Conservation (phyloP, 1,140 invertebrate species). For the Drosophila rufa region DNA sequence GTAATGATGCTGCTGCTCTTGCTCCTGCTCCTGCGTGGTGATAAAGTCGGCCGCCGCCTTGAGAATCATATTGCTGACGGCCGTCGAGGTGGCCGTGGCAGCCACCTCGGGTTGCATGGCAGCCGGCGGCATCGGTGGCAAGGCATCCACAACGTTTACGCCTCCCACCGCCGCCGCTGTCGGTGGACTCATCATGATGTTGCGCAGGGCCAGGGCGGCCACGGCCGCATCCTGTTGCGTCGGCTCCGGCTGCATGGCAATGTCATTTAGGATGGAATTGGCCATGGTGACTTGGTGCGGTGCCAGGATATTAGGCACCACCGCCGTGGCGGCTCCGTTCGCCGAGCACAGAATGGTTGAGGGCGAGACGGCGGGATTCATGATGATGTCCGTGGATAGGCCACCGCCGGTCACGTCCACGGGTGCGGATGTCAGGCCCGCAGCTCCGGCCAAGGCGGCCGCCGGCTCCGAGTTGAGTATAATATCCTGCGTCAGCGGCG, state of each 20-base stretch:
- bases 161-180: conserved; percentile 46
- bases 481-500: conserved; percentile 83
- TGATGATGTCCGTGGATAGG: conserved; percentile 87
- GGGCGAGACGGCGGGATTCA: conserved; percentile 88
- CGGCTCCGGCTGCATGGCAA: conserved; percentile 79
- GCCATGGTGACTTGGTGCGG: conserved; percentile 84
- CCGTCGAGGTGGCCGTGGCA: conserved; percentile 87
- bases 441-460: conserved; percentile 53
- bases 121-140: conserved; percentile 59
- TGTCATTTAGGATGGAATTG: conserved; percentile 82
- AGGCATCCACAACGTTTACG: conserved; percentile 85
- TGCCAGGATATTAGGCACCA: conserved; percentile 86
- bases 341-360: conserved; percentile 85
- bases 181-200: conserved; percentile 83
- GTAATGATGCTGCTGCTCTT: conserved; percentile 75
- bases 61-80: conserved; percentile 89
- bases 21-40: conserved; percentile 86
- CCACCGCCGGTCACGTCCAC: conserved; percentile 71
- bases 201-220: conserved; percentile 76
- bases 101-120: conserved; percentile 72
- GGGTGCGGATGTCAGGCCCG: conserved; percentile 28
- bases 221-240: conserved; percentile 80
- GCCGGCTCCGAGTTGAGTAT: conserved; percentile 84
- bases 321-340: conserved; percentile 85
- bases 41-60: conserved; percentile 88